Evolutionary conservation across 2,888 invertebrate genomes (phyloP), one percentile per base, ranked within the genome.

Genomic region (Allygus modestus): DNA sequence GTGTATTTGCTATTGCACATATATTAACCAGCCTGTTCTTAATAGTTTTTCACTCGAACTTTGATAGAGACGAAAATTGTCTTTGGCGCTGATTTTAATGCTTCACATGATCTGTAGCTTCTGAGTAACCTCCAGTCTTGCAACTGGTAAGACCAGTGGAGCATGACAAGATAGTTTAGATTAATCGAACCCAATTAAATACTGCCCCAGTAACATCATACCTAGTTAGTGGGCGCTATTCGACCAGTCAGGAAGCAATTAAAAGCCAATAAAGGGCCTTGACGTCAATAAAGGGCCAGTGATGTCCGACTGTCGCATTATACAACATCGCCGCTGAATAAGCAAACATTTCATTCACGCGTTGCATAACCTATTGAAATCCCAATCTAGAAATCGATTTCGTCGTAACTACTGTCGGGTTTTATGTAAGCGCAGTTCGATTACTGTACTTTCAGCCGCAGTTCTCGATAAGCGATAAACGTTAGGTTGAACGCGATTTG

Each of bases 401-500:
- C 73, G 20, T 15, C 33, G 69, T 69, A 69, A 37, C 41, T 20
- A 73, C 41, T 23, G 20, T 12, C n/a, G 41, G 41, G 23, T 43
- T 73, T 73, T 73, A 73, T 73, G 73, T 41, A 73, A 73, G 37
- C 26, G 1, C 28, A 31, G 65, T 65, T 65, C 65, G n/a, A 65
- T 65, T 65, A 65, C 65, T 23, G 15, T 31, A 12, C 65, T 31
- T 28, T 58, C 20, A 23, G 58, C 28, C 20, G 54, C 23, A 2
- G 54, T 23, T 7, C 20, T 23, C 23, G 54, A 54, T 54, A 54
- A 23, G 2, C 54, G 28, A 26, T 23, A 1, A 31, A 28, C 58
- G 58, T 23, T 23, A 0, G 20, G 58, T 12, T 23, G 20, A 58
- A 58, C 17, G 23, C 28, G 28, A 65, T 65, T 0, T 28, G 31